Percentiles rank a stretch among this genome's conserved stretches.
Conservation (phyloP, 2,113 vertebrate genomes). For the Bufo gargarizans region DNA sequence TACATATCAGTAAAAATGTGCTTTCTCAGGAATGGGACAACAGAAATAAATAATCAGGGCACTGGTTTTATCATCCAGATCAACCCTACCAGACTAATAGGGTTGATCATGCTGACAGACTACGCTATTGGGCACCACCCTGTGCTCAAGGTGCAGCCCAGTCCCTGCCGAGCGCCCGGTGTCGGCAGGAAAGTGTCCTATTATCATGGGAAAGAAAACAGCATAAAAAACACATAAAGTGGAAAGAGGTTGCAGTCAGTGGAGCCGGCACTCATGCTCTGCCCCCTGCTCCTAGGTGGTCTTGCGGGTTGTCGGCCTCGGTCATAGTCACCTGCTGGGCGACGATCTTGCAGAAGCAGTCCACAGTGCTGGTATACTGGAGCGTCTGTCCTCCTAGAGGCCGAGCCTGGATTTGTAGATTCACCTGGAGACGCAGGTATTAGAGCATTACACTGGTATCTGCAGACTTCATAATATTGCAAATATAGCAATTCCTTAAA, state of each 20-base stretch:
- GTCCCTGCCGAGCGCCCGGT: too few relatives aligned
- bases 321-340: conserved; percentile 2
- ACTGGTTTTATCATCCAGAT: too few relatives aligned
- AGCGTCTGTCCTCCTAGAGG: conserved; percentile 9
- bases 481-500: background rate
- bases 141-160: too few relatives aligned
- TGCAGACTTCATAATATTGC: background rate
- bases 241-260: background rate
- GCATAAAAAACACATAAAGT: background rate
- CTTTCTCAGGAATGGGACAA: too few relatives aligned
- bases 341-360: conserved; percentile 34
- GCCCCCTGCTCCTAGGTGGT: background rate
- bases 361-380: background rate
- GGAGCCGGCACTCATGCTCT: background rate
- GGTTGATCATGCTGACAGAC: too few relatives aligned
- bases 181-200: too few relatives aligned
- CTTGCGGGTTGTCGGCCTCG: background rate
- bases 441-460: background rate
- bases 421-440: conserved; percentile 65
- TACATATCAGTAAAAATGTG: too few relatives aligned
- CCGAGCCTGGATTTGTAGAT: conserved; percentile 76
- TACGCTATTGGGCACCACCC: too few relatives aligned
- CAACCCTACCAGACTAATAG: too few relatives aligned
- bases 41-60: too few relatives aligned
- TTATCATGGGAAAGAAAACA: too few relatives aligned